Conservation (phyloP, 2,113 vertebrate species). For the Cyphomyrus plagiostoma region DNA sequence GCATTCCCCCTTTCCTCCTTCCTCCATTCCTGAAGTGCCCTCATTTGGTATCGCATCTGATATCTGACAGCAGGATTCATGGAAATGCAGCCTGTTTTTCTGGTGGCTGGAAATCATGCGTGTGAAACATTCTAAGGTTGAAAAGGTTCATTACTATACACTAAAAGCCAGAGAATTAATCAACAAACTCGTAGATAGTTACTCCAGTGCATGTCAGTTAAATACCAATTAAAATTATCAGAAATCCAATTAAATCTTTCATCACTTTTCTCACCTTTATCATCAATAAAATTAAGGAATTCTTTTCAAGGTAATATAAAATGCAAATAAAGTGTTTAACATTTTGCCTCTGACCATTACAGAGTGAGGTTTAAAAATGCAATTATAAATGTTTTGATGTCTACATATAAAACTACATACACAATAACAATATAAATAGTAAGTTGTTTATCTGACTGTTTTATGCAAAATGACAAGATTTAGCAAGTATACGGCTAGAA, state of each 20-base stretch:
- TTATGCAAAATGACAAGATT: neutral
- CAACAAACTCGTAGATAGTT: neutral
- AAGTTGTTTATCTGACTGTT: neutral
- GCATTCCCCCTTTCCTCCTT: neutral
- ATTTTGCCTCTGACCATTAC: neutral
- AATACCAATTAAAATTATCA: neutral
- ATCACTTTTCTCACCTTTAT: neutral
- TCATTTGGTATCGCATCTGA: neutral
- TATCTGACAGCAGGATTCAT: neutral
- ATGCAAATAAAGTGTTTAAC: neutral
- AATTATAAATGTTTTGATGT: neutral
- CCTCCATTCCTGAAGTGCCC: neutral
- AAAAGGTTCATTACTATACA: neutral
- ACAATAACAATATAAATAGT: neutral
- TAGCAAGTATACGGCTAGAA: neutral
- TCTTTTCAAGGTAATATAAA: neutral
- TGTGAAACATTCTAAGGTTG: neutral
- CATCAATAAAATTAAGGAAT: neutral
- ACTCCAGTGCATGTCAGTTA: neutral
- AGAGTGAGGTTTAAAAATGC: neutral
- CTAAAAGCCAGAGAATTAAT: neutral
- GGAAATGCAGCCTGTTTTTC: neutral
- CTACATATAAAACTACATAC: neutral
- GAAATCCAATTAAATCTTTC: neutral
- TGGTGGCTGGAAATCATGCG: neutral